Percentiles rank a stretch among this genome's conserved stretches.
phyloP scores from a whole-genome alignment of 92 coral and sea anemone species.

The Zoanthus sansibaricus region DNA sequence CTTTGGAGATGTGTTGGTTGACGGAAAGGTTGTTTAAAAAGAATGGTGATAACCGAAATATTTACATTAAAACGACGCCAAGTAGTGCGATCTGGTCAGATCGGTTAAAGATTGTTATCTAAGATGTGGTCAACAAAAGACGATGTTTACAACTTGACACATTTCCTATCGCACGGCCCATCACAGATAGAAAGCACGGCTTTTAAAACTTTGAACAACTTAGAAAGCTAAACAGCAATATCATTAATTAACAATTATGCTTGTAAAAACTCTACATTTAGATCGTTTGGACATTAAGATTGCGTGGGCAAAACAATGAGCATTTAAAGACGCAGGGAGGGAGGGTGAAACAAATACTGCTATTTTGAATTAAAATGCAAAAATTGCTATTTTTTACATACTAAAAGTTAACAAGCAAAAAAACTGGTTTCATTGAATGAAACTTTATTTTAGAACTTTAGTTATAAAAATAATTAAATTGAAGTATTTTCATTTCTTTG shows the following conservation, averaged over 20 bases:
- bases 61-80: slow-evolving; percentile 9
- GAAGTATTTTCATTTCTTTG: background rate
- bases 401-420: too few species aligned
- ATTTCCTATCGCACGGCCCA: background rate
- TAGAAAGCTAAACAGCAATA: background rate
- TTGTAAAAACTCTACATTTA: background rate
- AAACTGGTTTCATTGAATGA: too few species aligned
- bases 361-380: too few species aligned
- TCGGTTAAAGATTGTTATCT: background rate
- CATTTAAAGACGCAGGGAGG: too few species aligned
- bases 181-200: background rate
- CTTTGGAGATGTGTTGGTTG: background rate
- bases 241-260: background rate
- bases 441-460: too few species aligned
- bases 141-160: background rate
- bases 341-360: too few species aligned
- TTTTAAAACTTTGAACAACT: background rate
- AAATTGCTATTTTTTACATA: too few species aligned
- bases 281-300: background rate
- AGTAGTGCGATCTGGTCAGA: background rate
- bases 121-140: background rate
- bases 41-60: background rate
- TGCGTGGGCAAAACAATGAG: too few species aligned
- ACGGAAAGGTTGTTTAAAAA: background rate
- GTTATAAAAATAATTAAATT: too few species aligned